Evolutionary conservation across 2,888 invertebrate species (phyloP).

Genomic region (Cataglyphis livida): DNA sequence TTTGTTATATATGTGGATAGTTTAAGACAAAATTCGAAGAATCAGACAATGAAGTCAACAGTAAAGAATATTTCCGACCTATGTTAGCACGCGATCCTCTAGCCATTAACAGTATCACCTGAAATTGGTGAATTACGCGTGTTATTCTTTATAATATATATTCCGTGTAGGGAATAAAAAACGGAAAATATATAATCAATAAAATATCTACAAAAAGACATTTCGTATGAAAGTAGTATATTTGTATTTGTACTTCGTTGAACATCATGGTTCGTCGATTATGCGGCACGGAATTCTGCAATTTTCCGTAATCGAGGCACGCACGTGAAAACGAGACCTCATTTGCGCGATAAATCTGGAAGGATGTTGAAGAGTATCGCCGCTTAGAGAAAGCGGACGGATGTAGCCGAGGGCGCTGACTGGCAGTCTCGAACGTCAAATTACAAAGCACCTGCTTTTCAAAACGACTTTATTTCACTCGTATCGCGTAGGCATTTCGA

Average conservation of each 20-base stretch:
- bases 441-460: constrained; percentile 83
- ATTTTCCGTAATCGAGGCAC: constrained; percentile 51
- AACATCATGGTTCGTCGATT: constrained; percentile 5
- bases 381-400: constrained; percentile 63
- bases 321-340: constrained; percentile 56
- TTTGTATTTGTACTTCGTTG: not conserved
- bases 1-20: not conserved
- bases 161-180: not conserved
- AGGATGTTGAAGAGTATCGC: constrained; percentile 17
- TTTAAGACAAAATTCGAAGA: not conserved
- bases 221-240: constrained; percentile 1
- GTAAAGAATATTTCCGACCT: not conserved
- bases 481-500: constrained; percentile 55
- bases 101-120: not conserved
- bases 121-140: not conserved
- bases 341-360: constrained; percentile 49
- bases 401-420: constrained; percentile 71
- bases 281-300: constrained; percentile 47
- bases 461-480: constrained; percentile 78
- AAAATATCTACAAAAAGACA: not conserved
- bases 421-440: constrained; percentile 74
- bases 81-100: constrained; percentile 2
- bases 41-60: not conserved
- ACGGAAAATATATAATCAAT: constrained; percentile 13
- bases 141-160: not conserved